Base-by-base conservation (phyloP, 2,113 vertebrate genomes). In the Trematomus loennbergii region DNA sequence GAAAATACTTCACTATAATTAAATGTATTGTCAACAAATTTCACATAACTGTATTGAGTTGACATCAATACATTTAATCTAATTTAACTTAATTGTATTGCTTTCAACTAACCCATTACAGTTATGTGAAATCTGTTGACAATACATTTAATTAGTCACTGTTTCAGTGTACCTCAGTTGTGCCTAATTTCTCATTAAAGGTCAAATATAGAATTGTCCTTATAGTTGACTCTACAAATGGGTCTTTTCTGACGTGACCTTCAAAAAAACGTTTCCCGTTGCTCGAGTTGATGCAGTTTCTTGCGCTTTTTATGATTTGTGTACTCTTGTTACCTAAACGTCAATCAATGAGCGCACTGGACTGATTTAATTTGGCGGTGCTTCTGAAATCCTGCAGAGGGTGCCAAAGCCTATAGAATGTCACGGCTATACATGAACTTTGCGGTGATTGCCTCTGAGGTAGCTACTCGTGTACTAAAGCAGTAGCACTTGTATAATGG, bases 321-420 rank as follows among this genome's bases (percentile, higher is more conserved):
- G 36, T 4, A 9, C 1, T 1, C 50, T 0, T n/a, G 16, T 65
- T 40, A 13, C 15, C 15, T 18, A 16, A 13, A 61, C 54, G 16
- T 43, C 20, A 57, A 55, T 65, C 46, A 62, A 12, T 6, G 49
- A 17, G 13, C 12, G 4, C 11, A 15, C 18, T 79, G 43, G 15
- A 72, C 12, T 40, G 50, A 12, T 65, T 33, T 43, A 48, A 79
- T 89, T 78, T 49, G 52, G 46, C 2, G 3, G 82, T 88, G 61
- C 82, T 60, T 20, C 33, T 75, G 11, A 48, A 59, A 58, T 88
- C 91, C 92, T 91, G 92, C 81, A 93, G 92, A 90, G 88, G 92
- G 92, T 89, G 92, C 92, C 90, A 92, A 87, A 91, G 89, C 74
- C 85, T 89, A 87, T 73, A 87, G 58, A 87, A 93, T 91, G 53